Conservation (phyloP, 1,140 invertebrate genomes). For the Potamilus streckersoni region DNA sequence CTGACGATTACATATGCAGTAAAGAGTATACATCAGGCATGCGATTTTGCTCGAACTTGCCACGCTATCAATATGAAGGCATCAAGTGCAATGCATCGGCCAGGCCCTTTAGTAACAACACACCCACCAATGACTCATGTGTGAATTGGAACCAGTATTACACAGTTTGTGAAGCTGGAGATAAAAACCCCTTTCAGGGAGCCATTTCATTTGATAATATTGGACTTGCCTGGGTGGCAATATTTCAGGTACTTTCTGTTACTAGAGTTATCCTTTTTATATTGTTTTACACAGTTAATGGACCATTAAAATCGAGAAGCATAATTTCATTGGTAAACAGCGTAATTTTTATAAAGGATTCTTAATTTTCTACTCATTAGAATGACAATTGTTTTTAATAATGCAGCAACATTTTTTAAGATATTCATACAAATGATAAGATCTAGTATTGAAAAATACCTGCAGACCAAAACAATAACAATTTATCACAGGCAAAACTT, state of each 20-base stretch:
- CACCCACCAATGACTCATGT: slow-evolving; percentile 73
- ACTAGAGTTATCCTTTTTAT: too few relatives aligned
- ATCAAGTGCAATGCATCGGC: slow-evolving; percentile 74
- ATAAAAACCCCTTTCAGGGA: slow-evolving; percentile 97
- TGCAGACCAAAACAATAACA: too few relatives aligned
- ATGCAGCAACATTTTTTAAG: too few relatives aligned
- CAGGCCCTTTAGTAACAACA: slow-evolving; percentile 54
- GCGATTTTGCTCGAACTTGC: slow-evolving; percentile 90
- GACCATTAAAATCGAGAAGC: too few relatives aligned
- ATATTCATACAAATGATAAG: too few relatives aligned
- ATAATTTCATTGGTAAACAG: too few relatives aligned
- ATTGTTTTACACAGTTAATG: too few relatives aligned
- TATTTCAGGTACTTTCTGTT: slow-evolving; percentile 90
- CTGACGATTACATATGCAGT: slow-evolving; percentile 97
- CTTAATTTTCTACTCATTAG: too few relatives aligned
- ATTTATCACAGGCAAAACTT: too few relatives aligned
- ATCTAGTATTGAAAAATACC: too few relatives aligned
- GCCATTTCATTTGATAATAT: slow-evolving; percentile 99
- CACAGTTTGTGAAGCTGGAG: slow-evolving; percentile 90
- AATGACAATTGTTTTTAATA: too few relatives aligned
- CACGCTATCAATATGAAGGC: slow-evolving; percentile 79
- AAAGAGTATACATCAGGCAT: slow-evolving; percentile 93
- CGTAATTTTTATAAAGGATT: too few relatives aligned
- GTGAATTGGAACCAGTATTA: slow-evolving; percentile 99
- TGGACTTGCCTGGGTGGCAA: slow-evolving; percentile 99